A percentile compares a stretch with the other conserved stretches of the same genome.
Conservation (phyloP, 1,140 invertebrate species). For the Phymorhynchus buccinoides region DNA sequence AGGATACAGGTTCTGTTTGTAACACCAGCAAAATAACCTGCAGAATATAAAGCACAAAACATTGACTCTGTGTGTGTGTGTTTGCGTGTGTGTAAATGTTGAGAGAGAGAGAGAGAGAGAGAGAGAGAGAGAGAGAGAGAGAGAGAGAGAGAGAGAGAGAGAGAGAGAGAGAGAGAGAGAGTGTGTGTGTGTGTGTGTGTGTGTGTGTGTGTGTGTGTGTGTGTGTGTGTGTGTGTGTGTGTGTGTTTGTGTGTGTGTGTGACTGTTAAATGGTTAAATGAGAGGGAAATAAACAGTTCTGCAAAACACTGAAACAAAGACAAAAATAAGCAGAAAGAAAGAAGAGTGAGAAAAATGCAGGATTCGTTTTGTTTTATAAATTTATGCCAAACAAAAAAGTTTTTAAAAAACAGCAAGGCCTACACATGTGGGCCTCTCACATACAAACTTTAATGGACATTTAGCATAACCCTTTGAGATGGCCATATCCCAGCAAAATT, state of each 20-base stretch:
- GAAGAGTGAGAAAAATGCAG: not conserved
- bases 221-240: not conserved
- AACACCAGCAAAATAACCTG: not conserved
- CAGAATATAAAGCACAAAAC: not conserved
- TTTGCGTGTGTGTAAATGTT: not conserved
- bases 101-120: too few species aligned
- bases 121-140: too few species aligned
- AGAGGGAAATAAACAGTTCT: not conserved
- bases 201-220: not conserved
- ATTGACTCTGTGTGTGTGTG: not conserved
- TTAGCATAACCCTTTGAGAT: too few species aligned
- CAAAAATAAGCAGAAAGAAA: not conserved
- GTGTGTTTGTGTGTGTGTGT: slow-evolving; percentile 20
- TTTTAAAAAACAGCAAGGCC: too few species aligned
- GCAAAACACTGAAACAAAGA: not conserved
- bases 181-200: not conserved
- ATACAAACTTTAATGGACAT: too few species aligned
- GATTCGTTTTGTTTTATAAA: not conserved
- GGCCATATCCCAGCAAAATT: too few species aligned
- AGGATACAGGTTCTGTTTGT: not conserved
- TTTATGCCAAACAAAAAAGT: not conserved
- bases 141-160: too few species aligned
- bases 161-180: too few species aligned
- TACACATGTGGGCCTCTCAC: too few species aligned
- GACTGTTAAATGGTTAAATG: not conserved